phyloP scores from a whole-genome alignment of 2,113 vertebrate species.

The Barbus barbus region DNA sequence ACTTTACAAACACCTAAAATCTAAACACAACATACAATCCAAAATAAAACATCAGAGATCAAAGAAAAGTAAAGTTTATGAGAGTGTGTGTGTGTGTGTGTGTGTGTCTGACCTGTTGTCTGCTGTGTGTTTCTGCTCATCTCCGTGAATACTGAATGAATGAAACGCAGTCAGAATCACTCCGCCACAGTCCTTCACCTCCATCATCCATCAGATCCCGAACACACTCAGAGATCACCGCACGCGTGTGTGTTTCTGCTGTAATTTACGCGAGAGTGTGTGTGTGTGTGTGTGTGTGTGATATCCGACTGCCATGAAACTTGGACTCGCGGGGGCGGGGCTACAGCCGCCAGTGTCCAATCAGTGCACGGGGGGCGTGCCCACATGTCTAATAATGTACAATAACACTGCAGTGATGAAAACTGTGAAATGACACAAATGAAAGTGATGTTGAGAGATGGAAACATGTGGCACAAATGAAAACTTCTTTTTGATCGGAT shows the following conservation, averaged over 20 bases:
- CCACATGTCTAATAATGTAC: not conserved
- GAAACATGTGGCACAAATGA: not conserved
- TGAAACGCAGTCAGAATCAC: constrained; percentile 88
- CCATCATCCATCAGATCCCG: constrained; percentile 70
- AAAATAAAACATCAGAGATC: too few species aligned
- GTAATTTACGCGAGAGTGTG: not conserved
- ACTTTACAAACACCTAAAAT: too few species aligned
- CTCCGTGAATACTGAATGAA: constrained; percentile 73
- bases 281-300: not conserved
- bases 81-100: constrained; percentile 5
- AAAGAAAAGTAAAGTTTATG: too few species aligned
- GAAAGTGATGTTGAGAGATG: not conserved
- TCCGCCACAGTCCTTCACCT: constrained; percentile 82
- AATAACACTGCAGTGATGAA: not conserved
- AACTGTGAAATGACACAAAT: not conserved
- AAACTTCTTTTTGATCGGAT: not conserved
- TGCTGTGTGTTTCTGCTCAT: constrained; percentile 70
- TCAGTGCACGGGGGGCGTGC: not conserved
- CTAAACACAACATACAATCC: too few species aligned
- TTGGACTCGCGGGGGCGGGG: not conserved
- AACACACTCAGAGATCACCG: not conserved
- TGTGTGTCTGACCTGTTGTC: constrained; percentile 48
- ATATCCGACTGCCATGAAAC: not conserved
- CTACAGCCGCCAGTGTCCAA: not conserved
- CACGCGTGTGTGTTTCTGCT: not conserved